Percentiles rank a stretch among this genome's conserved stretches.
Conservation (phyloP, 2,888 invertebrate species). For the Portevinia maculata region DNA sequence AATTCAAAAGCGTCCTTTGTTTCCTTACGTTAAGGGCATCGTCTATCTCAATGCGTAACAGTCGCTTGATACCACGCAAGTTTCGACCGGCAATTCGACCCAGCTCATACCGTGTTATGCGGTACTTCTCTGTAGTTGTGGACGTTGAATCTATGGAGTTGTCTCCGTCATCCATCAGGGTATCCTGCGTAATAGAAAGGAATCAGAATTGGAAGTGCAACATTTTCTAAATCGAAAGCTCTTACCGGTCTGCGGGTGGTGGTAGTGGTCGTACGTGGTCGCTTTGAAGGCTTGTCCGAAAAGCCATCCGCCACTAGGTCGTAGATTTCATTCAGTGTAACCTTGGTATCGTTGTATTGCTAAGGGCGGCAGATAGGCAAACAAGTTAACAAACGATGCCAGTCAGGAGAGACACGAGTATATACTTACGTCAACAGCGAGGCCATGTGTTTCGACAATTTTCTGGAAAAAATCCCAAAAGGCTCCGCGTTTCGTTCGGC, state of each 20-base stretch:
- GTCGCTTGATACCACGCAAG: constrained; percentile 80
- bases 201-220: constrained; percentile 6
- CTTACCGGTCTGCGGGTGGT: constrained; percentile 77
- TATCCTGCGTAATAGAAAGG: constrained; percentile 60
- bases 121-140: constrained; percentile 80
- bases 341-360: constrained; percentile 82
- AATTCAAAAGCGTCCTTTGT: constrained; percentile 16
- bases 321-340: constrained; percentile 79
- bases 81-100: constrained; percentile 81
- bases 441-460: constrained; percentile 79
- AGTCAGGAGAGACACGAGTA: background rate
- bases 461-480: constrained; percentile 81
- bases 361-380: constrained; percentile 51
- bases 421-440: constrained; percentile 80
- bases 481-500: constrained; percentile 78
- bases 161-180: constrained; percentile 75
- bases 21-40: constrained; percentile 81
- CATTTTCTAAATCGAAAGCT: constrained; percentile 12
- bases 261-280: constrained; percentile 73
- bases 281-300: constrained; percentile 79
- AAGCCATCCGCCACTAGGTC: constrained; percentile 81
- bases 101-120: constrained; percentile 81
- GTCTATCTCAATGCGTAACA: constrained; percentile 79
- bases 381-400: constrained; percentile 1
- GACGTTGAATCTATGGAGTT: constrained; percentile 75